Percentiles rank a stretch among this genome's conserved stretches.
Evolutionary conservation across 2,113 vertebrate species (phyloP).

Genomic region (Pungitius pungitius): DNA sequence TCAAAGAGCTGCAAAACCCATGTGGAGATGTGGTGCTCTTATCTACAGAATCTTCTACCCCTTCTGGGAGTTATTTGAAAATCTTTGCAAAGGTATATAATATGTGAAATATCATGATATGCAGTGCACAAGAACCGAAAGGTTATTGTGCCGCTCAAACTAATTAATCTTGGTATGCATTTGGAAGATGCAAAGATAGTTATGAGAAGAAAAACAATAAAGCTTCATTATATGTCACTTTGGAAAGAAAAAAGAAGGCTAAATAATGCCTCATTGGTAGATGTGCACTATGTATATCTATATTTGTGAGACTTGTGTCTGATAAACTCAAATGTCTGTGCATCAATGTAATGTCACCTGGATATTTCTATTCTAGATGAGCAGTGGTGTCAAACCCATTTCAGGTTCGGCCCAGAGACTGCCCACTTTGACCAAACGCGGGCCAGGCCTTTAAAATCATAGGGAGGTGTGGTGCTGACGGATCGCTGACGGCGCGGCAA

Average conservation of each 20-base stretch:
- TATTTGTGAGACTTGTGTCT: background rate
- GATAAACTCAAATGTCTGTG: background rate
- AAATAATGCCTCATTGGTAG: background rate
- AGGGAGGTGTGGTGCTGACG: no score
- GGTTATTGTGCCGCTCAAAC: background rate
- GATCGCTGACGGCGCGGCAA: no score
- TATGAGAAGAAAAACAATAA: background rate
- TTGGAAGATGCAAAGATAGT: background rate
- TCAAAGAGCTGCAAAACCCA: conserved; percentile 1
- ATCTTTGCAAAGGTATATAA: background rate
- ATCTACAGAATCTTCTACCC: background rate
- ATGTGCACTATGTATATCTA: background rate
- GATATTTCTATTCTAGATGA: no score
- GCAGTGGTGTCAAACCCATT: no score
- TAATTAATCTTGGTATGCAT: background rate
- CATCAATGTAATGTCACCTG: no score
- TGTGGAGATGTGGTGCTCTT: conserved; percentile 6
- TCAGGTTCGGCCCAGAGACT: no score
- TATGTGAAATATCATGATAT: background rate
- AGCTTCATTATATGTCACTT: background rate
- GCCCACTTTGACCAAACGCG: no score
- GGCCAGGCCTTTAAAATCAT: no score
- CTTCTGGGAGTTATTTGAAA: background rate
- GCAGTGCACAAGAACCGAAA: background rate
- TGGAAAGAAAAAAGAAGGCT: background rate